These are phyloP conservation scores for Meloidogyne hapla DNA, from an alignment of 1,140 invertebrate species.

Conservation along the genomic window DNA sequence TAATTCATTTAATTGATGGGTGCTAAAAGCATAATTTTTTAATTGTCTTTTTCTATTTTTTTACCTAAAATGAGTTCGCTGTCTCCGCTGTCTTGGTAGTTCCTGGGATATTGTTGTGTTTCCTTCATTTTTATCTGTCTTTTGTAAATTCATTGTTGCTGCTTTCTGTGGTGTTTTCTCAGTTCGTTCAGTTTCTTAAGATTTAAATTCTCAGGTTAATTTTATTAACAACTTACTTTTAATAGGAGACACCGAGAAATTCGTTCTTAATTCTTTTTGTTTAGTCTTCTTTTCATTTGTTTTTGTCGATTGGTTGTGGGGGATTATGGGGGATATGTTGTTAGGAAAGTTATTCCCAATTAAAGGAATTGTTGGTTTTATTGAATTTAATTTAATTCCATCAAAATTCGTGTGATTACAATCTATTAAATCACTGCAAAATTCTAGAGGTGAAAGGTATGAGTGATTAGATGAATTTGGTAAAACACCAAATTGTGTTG, in stretches of 20 bases:
- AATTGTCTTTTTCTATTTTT: not conserved
- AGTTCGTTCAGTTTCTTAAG: not conserved
- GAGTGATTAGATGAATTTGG: not conserved
- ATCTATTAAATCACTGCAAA: not conserved
- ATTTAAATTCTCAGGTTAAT: not conserved
- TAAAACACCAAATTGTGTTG: not conserved
- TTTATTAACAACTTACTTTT: not conserved
- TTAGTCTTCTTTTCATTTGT: not conserved
- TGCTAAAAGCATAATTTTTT: not conserved
- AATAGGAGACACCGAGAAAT: not conserved
- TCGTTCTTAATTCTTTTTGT: too few relatives aligned
- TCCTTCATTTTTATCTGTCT: not conserved
- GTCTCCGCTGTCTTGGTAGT: not conserved
- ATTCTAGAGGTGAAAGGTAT: slow-evolving; percentile 1
- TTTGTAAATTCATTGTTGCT: not conserved
- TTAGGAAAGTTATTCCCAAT: not conserved
- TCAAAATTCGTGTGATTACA: not conserved
- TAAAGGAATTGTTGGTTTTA: slow-evolving; percentile 1
- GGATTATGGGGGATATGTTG: not conserved
- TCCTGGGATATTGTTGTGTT: not conserved
- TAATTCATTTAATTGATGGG: slow-evolving; percentile 21
- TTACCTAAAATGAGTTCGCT: slow-evolving; percentile 19
- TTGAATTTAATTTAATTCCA: not conserved
- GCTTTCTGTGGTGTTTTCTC: not conserved
- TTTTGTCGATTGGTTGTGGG: not conserved